Conservation (phyloP, 2,797 vertebrate genomes). For the Sebastes flavidus region DNA sequence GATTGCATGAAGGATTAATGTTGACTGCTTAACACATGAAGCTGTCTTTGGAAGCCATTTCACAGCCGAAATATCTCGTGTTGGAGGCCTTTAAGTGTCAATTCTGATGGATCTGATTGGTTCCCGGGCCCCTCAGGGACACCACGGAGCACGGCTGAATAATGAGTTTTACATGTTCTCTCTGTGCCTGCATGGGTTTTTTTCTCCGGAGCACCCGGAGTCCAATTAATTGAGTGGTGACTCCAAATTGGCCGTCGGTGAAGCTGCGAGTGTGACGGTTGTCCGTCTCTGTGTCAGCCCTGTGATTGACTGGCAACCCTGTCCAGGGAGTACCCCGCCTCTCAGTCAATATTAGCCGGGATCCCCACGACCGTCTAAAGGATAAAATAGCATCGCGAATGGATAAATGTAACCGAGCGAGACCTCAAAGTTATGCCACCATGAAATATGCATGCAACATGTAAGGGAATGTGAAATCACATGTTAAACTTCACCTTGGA, state of each 20-base stretch:
- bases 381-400: not conserved
- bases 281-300: not conserved
- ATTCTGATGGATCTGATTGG: constrained; percentile 32
- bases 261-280: not conserved
- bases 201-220: not conserved
- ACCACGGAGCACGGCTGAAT: constrained; percentile 45
- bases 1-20: not conserved
- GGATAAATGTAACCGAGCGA: constrained; percentile 44
- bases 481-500: constrained; percentile 12
- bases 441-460: constrained; percentile 59
- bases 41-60: not conserved
- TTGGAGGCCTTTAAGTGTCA: constrained; percentile 25
- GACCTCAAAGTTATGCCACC: constrained; percentile 44
- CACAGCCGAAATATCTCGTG: not conserved
- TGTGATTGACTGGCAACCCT: not conserved
- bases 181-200: not conserved
- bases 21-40: not conserved
- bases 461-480: constrained; percentile 38
- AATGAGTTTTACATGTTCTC: constrained; percentile 27
- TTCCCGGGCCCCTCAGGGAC: not conserved
- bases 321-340: not conserved
- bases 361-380: not conserved
- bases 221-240: not conserved
- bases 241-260: not conserved
- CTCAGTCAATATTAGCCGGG: not conserved